A percentile compares a stretch with the other conserved stretches of the same genome.
Conservation (phyloP, 2,113 vertebrate genomes). For the Gopherus evgoodei region DNA sequence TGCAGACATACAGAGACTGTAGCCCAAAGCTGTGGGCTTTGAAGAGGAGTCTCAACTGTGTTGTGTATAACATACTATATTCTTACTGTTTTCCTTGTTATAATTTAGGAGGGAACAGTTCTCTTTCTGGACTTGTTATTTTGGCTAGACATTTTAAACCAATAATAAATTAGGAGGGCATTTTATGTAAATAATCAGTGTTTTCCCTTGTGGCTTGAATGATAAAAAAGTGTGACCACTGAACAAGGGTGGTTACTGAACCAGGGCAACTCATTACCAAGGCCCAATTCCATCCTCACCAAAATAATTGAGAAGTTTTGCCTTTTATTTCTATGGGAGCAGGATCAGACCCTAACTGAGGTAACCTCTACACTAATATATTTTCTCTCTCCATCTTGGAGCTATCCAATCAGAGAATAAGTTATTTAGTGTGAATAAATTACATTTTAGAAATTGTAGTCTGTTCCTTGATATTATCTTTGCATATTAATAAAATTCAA, state of each 20-base stretch:
- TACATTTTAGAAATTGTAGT: conserved; percentile 20
- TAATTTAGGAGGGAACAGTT: not conserved
- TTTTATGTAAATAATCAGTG: not conserved
- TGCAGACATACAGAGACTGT: not conserved
- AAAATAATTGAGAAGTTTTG: conserved; percentile 19
- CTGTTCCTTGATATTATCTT: conserved; percentile 49
- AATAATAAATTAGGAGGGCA: not conserved
- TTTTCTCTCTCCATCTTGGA: conserved; percentile 12
- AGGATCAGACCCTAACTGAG: not conserved
- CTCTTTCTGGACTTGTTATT: conserved; percentile 10
- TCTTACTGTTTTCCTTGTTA: not conserved
- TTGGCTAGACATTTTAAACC: conserved; percentile 11
- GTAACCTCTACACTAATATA: not conserved
- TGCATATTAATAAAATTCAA: conserved; percentile 37
- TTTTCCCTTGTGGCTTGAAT: not conserved
- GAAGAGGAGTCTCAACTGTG: not conserved
- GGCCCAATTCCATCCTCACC: not conserved
- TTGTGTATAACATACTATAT: not conserved
- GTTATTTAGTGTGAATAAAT: conserved; percentile 11
- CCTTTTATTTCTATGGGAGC: not conserved
- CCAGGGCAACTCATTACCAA: not conserved
- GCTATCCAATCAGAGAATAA: conserved; percentile 20
- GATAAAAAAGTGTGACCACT: not conserved
- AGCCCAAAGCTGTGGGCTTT: not conserved
- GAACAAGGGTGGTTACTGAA: not conserved